Evolutionary conservation across 1,140 invertebrate genomes (phyloP).

Genomic region (Hestina assimilis): DNA sequence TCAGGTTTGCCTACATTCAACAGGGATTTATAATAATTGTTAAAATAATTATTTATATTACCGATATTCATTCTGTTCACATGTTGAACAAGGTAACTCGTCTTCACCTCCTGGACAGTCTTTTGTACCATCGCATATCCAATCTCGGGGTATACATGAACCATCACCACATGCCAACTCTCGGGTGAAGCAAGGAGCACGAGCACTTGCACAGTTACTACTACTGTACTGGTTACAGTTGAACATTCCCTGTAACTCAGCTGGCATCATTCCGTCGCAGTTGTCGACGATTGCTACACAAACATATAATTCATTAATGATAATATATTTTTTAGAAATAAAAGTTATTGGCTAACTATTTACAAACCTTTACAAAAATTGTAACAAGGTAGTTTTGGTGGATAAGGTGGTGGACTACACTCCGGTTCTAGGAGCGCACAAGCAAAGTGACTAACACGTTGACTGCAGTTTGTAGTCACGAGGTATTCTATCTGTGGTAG

Average conservation of each 20-base stretch:
- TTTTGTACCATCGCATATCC: slow-evolving; percentile 83
- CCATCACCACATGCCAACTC: slow-evolving; percentile 83
- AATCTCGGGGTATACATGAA: slow-evolving; percentile 80
- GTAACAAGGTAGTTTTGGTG: slow-evolving; percentile 80
- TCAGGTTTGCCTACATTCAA: too few relatives aligned
- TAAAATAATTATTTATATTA: slow-evolving; percentile 48
- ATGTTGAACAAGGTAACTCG: slow-evolving; percentile 80
- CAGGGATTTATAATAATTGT: too few relatives aligned
- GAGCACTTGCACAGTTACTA: slow-evolving; percentile 66
- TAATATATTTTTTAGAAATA: too few relatives aligned
- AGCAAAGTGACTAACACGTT: slow-evolving; percentile 80
- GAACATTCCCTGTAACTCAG: slow-evolving; percentile 78
- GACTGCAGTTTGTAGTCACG: slow-evolving; percentile 81
- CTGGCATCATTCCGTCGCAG: slow-evolving; percentile 81
- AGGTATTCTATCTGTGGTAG: slow-evolving; percentile 79
- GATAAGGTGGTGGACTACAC: slow-evolving; percentile 79
- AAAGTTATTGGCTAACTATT: not conserved
- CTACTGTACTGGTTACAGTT: slow-evolving; percentile 80
- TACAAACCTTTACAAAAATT: slow-evolving; percentile 82
- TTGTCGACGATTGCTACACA: slow-evolving; percentile 74
- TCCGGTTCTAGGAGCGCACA: slow-evolving; percentile 83
- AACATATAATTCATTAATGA: too few relatives aligned
- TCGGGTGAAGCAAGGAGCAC: slow-evolving; percentile 73
- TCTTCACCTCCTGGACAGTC: slow-evolving; percentile 83
- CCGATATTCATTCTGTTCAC: slow-evolving; percentile 78